Conservation (phyloP, 35 echinoderm and acorn worm genomes). For the Patiria miniata region DNA sequence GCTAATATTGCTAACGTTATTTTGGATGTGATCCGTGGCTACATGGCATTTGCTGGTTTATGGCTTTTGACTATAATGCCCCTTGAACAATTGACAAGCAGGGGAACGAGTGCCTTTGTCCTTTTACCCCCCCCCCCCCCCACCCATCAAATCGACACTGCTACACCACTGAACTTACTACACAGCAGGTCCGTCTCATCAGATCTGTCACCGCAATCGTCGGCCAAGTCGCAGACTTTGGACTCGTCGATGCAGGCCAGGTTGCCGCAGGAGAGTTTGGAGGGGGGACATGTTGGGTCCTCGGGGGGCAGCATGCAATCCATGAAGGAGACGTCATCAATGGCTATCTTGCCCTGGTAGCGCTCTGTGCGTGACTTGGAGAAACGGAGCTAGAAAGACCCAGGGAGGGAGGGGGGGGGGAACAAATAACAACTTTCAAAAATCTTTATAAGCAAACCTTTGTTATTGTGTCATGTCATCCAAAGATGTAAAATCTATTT, state of each 20-base stretch:
- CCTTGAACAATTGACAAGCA: too few species aligned
- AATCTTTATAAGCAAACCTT: too few species aligned
- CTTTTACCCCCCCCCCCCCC: too few species aligned
- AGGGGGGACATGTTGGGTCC: conserved; percentile 26
- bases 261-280: conserved; percentile 71
- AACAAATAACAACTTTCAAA: too few species aligned
- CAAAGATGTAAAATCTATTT: too few species aligned
- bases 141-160: too few species aligned
- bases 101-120: too few species aligned
- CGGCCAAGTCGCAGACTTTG: conserved; percentile 67
- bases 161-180: neutral
- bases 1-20: too few species aligned
- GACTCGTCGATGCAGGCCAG: conserved; percentile 57
- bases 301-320: conserved; percentile 56
- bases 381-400: neutral
- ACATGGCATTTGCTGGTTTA: too few species aligned
- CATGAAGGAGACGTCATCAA: conserved; percentile 65
- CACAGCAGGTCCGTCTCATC: conserved; percentile 56
- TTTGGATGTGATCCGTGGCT: too few species aligned
- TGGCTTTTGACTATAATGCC: too few species aligned
- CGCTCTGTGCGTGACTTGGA: conserved; percentile 24
- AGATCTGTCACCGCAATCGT: conserved; percentile 87
- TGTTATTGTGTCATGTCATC: too few species aligned
- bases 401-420: neutral
- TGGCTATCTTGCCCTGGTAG: conserved; percentile 59